Percentiles rank a stretch among this genome's conserved stretches.
Evolutionary conservation across 2,888 invertebrate species (phyloP).

Genomic region (Pseudanteris insignis): DNA sequence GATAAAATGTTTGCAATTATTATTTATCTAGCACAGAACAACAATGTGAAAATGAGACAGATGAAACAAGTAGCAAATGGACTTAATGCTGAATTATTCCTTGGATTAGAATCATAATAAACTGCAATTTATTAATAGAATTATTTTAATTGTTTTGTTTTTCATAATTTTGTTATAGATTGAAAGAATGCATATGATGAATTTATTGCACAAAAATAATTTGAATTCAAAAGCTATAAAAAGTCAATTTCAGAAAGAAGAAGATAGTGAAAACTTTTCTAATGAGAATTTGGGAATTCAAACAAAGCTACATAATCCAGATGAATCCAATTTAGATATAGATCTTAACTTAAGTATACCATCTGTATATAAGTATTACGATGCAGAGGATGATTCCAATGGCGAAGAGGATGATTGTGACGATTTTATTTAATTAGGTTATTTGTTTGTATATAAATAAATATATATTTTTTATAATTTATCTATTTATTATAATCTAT

Average conservation of each 20-base stretch:
- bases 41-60: no score
- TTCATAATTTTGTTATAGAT: conserved; percentile 48
- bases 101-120: no score
- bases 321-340: conserved; percentile 13
- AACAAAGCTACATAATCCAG: conserved; percentile 2
- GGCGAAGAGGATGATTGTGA: conserved; percentile 50
- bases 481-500: no score
- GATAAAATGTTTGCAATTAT: no score
- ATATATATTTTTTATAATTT: background rate
- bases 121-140: no score
- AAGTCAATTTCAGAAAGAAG: no score
- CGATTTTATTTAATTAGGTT: conserved; percentile 33
- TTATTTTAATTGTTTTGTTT: no score
- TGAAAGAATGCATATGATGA: conserved; percentile 58
- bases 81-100: no score
- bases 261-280: background rate
- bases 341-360: conserved; percentile 23
- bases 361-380: conserved; percentile 43
- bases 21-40: no score
- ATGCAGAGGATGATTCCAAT: conserved; percentile 46
- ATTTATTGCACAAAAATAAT: conserved; percentile 27
- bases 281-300: background rate
- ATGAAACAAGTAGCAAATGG: no score
- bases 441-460: background rate
- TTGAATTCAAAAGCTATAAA: background rate